phyloP scores from a whole-genome alignment of 53 echinoderm and acorn worm species.

The Stichopus horrens region DNA sequence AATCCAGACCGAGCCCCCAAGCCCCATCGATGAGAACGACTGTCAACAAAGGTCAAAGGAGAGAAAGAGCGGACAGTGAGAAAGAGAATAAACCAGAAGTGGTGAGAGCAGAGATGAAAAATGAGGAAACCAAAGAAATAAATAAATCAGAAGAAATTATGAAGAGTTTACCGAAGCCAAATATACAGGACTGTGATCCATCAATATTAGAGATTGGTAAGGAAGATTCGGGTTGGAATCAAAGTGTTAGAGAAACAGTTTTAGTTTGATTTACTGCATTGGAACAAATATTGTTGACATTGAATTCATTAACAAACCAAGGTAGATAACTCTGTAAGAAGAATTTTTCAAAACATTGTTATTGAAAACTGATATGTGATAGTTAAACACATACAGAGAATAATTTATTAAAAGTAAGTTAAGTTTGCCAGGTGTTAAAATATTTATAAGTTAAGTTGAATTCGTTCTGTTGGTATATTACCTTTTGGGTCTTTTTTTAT shows the following conservation, averaged over 20 bases:
- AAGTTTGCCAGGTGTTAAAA: no score
- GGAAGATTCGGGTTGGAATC: background rate
- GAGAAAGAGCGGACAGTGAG: conserved; percentile 87
- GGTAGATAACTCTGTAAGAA: background rate
- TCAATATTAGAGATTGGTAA: conserved; percentile 67
- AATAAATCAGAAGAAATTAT: background rate
- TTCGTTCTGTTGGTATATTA: no score
- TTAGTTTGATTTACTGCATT: no score
- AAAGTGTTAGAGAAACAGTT: no score
- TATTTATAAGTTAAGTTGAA: no score
- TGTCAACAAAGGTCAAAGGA: background rate
- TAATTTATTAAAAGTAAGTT: no score
- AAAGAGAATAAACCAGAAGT: conserved; percentile 85
- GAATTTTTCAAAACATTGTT: background rate
- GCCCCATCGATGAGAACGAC: conserved; percentile 10
- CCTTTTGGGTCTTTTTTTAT: no score
- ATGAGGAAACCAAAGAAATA: conserved; percentile 19
- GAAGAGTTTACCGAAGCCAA: conserved; percentile 27
- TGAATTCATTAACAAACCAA: no score
- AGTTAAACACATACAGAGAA: background rate
- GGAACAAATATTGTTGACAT: no score
- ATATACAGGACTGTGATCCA: conserved; percentile 78
- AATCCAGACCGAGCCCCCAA: conserved; percentile 26
- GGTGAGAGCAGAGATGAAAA: conserved; percentile 2
- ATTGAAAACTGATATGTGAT: background rate